Percentiles rank a stretch among this genome's conserved stretches.
phyloP scores from a whole-genome alignment of 2,888 invertebrate genomes.

The Ennomos fuscantarius region DNA sequence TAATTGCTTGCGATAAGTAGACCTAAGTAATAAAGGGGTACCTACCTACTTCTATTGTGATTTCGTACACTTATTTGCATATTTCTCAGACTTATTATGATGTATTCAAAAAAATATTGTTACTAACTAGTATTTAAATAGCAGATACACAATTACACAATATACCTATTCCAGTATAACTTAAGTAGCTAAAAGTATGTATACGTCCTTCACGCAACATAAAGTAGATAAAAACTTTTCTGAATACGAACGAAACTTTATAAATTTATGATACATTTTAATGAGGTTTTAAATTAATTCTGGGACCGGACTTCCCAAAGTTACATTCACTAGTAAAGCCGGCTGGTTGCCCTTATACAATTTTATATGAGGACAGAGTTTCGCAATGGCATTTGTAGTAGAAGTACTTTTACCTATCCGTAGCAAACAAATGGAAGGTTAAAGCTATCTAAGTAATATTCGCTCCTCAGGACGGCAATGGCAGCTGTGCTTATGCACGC shows the following conservation, averaged over 20 bases:
- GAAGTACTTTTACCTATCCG: conserved; percentile 30
- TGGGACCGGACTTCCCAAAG: conserved; percentile 23
- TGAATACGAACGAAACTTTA: conserved; percentile 13
- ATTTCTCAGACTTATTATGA: too few relatives aligned
- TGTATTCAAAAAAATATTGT: too few relatives aligned
- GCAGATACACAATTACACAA: too few relatives aligned
- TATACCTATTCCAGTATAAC: too few relatives aligned
- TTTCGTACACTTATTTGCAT: too few relatives aligned
- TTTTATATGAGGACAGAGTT: conserved; percentile 29
- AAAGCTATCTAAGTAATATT: conserved; percentile 41
- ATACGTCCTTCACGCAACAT: conserved; percentile 24
- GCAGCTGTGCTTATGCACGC: conserved; percentile 27
- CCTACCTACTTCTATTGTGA: too few relatives aligned
- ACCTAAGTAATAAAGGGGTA: too few relatives aligned
- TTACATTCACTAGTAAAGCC: conserved; percentile 25
- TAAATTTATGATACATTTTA: neutral
- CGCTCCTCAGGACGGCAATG: conserved; percentile 23
- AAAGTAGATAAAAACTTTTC: conserved; percentile 23
- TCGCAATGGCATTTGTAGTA: conserved; percentile 40
- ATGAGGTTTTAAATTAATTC: conserved; percentile 7
- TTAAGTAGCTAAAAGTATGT: neutral
- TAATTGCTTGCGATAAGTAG: too few relatives aligned
- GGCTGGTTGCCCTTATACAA: conserved; percentile 19
- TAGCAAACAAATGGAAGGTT: conserved; percentile 40
- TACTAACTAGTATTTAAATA: too few relatives aligned